A percentile compares a stretch with the other conserved stretches of the same genome.
Evolutionary conservation across 2,797 vertebrate genomes (phyloP).

Genomic region (Psittacula derbiana): DNA sequence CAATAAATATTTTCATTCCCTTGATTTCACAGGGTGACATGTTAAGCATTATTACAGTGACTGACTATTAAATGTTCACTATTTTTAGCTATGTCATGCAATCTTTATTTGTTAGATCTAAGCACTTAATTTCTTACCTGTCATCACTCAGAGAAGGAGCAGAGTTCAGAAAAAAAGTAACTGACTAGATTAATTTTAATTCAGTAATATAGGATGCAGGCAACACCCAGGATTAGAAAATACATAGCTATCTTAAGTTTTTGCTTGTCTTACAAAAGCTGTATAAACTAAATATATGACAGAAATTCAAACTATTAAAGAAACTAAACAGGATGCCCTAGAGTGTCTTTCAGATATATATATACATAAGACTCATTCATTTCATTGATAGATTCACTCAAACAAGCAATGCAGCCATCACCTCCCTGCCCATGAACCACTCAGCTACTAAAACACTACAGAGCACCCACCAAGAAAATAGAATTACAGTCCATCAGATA

Average conservation of each 20-base stretch:
- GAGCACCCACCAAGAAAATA: background rate
- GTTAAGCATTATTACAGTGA: background rate
- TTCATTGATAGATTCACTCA: background rate
- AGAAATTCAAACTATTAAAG: background rate
- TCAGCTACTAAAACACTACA: background rate
- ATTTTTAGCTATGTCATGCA: background rate
- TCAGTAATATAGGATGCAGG: background rate
- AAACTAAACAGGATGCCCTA: background rate
- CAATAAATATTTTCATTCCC: background rate
- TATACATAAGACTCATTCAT: background rate
- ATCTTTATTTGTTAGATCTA: constrained; percentile 6
- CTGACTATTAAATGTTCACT: background rate
- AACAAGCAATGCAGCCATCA: background rate
- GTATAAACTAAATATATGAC: background rate
- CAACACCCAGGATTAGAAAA: background rate
- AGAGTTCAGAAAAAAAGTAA: background rate
- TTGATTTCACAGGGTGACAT: background rate
- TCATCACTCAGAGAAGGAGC: background rate
- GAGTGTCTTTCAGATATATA: background rate
- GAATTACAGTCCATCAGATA: background rate
- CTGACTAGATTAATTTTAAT: background rate
- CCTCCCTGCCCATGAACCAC: background rate
- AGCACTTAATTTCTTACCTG: constrained; percentile 28
- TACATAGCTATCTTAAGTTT: background rate
- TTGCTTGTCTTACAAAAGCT: background rate